Evolutionary conservation across 23 tunicate genomes (phyloP).

Genomic region (Styela clava): DNA sequence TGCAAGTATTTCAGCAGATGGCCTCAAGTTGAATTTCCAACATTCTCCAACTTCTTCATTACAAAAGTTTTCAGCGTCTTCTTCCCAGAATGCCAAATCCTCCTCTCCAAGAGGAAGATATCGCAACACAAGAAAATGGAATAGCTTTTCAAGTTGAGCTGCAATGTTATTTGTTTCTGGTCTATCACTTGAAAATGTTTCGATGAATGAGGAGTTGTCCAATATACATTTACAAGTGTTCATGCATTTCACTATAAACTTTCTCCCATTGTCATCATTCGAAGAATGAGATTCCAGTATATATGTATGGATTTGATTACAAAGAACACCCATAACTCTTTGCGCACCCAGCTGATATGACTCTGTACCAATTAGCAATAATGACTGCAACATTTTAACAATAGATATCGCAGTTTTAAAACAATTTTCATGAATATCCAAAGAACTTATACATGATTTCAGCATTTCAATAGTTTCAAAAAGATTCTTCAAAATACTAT

Average conservation of each 20-base stretch:
- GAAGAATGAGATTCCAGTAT: not conserved
- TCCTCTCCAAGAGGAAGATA: slow-evolving; percentile 47
- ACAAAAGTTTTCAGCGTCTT: slow-evolving; percentile 83
- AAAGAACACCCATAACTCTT: slow-evolving; percentile 4
- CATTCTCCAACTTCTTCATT: slow-evolving; percentile 82
- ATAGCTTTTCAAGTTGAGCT: not conserved
- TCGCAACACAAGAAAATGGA: slow-evolving; percentile 51
- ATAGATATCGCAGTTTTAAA: not conserved
- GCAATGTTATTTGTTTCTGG: not conserved
- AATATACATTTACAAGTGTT: slow-evolving; percentile 24
- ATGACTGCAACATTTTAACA: slow-evolving; percentile 15
- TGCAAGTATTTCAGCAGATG: slow-evolving; percentile 58
- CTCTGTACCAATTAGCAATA: not conserved
- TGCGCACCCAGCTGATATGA: slow-evolving; percentile 18
- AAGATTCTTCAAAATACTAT: not conserved
- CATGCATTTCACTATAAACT: slow-evolving; percentile 69
- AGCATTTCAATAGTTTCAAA: not conserved
- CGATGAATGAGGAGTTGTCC: not conserved
- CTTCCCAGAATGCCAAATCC: slow-evolving; percentile 72
- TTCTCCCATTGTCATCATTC: slow-evolving; percentile 27
- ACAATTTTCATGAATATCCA: not conserved
- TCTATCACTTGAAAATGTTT: not conserved
- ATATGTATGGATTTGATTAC: not conserved
- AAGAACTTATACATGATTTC: not conserved
- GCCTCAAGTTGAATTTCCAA: slow-evolving; percentile 78